Conservation (phyloP, 2,888 invertebrate species). For the Cistogaster globosa region DNA sequence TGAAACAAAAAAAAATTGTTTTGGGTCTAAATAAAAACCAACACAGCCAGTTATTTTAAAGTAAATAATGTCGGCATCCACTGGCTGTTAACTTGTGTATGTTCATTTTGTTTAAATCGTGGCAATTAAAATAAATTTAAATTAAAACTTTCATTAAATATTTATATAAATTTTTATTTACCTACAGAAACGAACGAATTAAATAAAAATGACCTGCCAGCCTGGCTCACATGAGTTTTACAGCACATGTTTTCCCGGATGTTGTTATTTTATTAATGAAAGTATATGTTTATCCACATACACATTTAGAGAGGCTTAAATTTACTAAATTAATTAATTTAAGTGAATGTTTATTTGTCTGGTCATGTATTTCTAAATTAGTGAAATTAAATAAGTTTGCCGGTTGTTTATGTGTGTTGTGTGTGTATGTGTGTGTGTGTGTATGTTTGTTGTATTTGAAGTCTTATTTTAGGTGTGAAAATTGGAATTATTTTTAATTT, state of each 20-base stretch:
- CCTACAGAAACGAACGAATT: conserved; percentile 26
- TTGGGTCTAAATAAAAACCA: too few relatives aligned
- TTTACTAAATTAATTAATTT: conserved; percentile 27
- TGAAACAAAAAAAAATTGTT: conserved; percentile 12
- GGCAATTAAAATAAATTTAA: conserved; percentile 69
- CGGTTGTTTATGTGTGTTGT: neutral
- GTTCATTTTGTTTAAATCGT: conserved; percentile 20
- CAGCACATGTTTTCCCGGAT: conserved; percentile 21
- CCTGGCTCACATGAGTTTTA: conserved; percentile 42
- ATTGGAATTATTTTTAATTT: conserved; percentile 45
- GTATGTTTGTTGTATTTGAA: neutral
- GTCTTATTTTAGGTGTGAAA: conserved; percentile 35
- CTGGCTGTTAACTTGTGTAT: neutral
- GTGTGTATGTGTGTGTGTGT: neutral
- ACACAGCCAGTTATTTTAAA: too few relatives aligned
- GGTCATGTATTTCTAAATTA: conserved; percentile 27
- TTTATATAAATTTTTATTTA: conserved; percentile 67
- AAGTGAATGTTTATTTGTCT: conserved; percentile 1
- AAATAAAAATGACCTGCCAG: conserved; percentile 20
- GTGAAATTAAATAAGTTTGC: conserved; percentile 38
- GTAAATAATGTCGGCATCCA: conserved; percentile 41
- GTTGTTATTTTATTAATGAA: neutral
- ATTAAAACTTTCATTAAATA: conserved; percentile 68
- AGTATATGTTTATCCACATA: neutral
- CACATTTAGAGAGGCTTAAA: conserved; percentile 45